Conservation (phyloP, 1,140 invertebrate species). For the Aleiodes sp. region DNA sequence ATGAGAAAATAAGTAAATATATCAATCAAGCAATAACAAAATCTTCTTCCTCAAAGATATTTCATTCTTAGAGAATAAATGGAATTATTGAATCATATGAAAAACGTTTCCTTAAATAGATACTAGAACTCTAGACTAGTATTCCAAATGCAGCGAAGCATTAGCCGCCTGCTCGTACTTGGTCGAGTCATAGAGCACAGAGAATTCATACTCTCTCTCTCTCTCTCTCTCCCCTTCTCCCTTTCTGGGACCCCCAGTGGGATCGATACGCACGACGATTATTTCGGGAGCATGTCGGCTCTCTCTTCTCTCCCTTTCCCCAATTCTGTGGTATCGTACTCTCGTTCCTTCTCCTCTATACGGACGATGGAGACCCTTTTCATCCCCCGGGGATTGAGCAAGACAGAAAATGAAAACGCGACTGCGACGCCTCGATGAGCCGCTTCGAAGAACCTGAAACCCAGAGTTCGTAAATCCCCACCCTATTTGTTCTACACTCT, state of each 20-base stretch:
- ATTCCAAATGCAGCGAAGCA: slow-evolving; percentile 12
- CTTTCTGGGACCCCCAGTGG: slow-evolving; percentile 22
- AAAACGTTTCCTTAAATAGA: background rate
- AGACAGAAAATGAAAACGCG: slow-evolving; percentile 23
- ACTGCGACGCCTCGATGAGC: slow-evolving; percentile 37
- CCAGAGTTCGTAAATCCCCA: background rate
- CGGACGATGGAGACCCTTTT: slow-evolving; percentile 30
- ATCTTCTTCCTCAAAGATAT: too few relatives aligned
- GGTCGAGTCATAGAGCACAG: slow-evolving; percentile 15
- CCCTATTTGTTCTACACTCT: slow-evolving; percentile 7
- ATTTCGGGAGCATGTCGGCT: slow-evolving; percentile 40
- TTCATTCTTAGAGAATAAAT: too few relatives aligned
- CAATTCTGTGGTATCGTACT: background rate
- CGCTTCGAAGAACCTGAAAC: slow-evolving; percentile 22
- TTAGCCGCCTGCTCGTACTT: background rate
- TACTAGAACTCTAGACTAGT: background rate
- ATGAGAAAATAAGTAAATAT: too few relatives aligned
- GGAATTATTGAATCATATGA: too few relatives aligned
- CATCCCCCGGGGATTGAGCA: slow-evolving; percentile 23
- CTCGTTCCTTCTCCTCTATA: background rate
- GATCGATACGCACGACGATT: slow-evolving; percentile 44
- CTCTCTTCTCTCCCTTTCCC: slow-evolving; percentile 4
- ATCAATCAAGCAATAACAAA: too few relatives aligned
- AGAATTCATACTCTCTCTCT: slow-evolving; percentile 33
- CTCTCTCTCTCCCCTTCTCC: slow-evolving; percentile 17